Conservation (phyloP, 2,797 vertebrate genomes). For the Cynopterus sphinx region DNA sequence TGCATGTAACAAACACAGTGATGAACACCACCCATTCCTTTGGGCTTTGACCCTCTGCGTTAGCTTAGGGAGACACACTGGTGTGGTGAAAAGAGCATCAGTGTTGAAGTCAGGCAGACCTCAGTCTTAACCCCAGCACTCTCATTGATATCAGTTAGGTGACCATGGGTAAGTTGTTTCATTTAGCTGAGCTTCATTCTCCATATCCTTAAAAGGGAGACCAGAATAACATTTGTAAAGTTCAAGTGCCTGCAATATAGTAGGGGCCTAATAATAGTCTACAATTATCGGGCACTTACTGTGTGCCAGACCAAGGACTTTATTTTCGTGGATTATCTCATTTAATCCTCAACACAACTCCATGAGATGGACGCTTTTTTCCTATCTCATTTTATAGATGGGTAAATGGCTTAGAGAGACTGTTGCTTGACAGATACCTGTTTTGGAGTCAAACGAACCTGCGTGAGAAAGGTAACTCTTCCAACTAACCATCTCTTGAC, state of each 20-base stretch:
- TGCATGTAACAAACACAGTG: fast-evolving
- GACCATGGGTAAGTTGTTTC: neutral
- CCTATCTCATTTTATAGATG: neutral
- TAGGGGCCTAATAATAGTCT: neutral
- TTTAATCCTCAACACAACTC: neutral
- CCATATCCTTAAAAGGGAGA: neutral
- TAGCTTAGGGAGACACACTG: neutral
- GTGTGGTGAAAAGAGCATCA: neutral
- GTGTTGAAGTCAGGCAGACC: neutral
- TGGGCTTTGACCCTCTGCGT: neutral
- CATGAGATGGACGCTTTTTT: neutral
- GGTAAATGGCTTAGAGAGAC: neutral
- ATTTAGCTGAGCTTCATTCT: neutral
- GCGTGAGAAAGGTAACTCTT: neutral
- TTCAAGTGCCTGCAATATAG: neutral
- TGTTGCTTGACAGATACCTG: neutral
- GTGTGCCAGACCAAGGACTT: neutral
- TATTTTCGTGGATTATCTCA: neutral
- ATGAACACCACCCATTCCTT: neutral
- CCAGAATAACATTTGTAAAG: neutral
- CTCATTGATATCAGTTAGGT: neutral
- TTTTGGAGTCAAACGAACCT: neutral
- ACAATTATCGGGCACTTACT: neutral
- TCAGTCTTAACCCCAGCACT: neutral
- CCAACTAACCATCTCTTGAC: neutral